Conservation (phyloP, 2,113 vertebrate genomes). For the Cavia aperea region DNA sequence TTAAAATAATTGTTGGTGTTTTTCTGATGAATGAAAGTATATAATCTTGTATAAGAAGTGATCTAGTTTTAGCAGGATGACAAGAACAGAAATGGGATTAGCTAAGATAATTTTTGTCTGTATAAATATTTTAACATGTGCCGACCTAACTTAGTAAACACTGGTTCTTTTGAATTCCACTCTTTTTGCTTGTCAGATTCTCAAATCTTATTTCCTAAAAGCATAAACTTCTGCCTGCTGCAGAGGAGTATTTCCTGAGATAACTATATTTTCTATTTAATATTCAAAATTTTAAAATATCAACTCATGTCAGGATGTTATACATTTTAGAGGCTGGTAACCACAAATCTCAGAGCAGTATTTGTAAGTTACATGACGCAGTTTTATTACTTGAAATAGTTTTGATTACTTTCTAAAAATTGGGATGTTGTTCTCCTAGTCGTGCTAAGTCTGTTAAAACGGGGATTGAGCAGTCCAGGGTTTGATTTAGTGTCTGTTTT, state of each 20-base stretch:
- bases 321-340: background rate
- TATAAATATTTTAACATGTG: background rate
- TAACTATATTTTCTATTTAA: background rate
- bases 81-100: background rate
- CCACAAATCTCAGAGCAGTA: background rate
- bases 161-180: background rate
- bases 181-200: background rate
- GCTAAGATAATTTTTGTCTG: background rate
- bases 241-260: background rate
- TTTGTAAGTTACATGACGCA: background rate
- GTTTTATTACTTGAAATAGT: background rate
- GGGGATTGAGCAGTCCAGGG: background rate
- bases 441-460: background rate
- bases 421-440: background rate
- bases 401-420: background rate
- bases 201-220: background rate
- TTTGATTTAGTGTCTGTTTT: background rate
- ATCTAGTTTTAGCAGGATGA: background rate
- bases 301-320: background rate
- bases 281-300: background rate
- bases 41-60: background rate
- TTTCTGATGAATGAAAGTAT: background rate
- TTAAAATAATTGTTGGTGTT: slow-evolving; percentile 48
- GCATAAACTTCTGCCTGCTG: background rate
- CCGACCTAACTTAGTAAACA: background rate